These are phyloP conservation scores for Elysia crispata DNA, from an alignment of 2,888 invertebrate genomes.

Conservation along the genomic window DNA sequence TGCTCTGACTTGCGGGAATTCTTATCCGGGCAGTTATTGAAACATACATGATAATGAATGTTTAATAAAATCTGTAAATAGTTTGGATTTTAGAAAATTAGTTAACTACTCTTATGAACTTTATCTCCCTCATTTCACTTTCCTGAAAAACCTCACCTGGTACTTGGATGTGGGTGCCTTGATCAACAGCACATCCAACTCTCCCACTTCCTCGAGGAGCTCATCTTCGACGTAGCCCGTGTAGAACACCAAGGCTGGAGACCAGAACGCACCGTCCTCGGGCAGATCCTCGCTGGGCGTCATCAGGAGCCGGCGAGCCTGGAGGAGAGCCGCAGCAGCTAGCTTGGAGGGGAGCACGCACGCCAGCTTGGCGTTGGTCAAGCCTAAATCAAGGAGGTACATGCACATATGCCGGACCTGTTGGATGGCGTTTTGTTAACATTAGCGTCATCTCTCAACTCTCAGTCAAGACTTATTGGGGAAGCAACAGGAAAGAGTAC, in stretches of 20 bases:
- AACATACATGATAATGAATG: too few species aligned
- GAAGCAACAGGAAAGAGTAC: too few species aligned
- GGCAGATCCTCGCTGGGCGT: slow-evolving; percentile 20
- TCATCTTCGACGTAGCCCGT: slow-evolving; percentile 63
- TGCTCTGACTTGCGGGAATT: too few species aligned
- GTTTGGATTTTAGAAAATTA: too few species aligned
- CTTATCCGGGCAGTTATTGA: too few species aligned
- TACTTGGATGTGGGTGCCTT: slow-evolving; percentile 54
- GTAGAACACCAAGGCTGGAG: slow-evolving; percentile 59
- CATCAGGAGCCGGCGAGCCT: slow-evolving; percentile 58
- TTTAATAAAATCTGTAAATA: too few species aligned
- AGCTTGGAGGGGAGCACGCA: slow-evolving; percentile 60
- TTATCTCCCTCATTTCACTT: too few species aligned
- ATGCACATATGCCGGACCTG: slow-evolving; percentile 58
- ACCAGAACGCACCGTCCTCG: slow-evolving; percentile 53
- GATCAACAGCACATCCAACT: slow-evolving; percentile 55
- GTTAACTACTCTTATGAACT: too few species aligned
- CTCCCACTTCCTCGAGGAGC: slow-evolving; percentile 53
- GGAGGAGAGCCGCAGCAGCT: slow-evolving; percentile 65
- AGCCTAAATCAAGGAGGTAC: slow-evolving; percentile 64
- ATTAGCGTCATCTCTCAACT: too few species aligned
- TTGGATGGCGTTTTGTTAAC: too few species aligned
- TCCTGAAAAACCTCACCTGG: slow-evolving; percentile 51
- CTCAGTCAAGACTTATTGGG: too few species aligned
- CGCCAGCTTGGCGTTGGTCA: slow-evolving; percentile 59